phyloP scores from a whole-genome alignment of 1,140 invertebrate species.

The Brachionus sp. region DNA sequence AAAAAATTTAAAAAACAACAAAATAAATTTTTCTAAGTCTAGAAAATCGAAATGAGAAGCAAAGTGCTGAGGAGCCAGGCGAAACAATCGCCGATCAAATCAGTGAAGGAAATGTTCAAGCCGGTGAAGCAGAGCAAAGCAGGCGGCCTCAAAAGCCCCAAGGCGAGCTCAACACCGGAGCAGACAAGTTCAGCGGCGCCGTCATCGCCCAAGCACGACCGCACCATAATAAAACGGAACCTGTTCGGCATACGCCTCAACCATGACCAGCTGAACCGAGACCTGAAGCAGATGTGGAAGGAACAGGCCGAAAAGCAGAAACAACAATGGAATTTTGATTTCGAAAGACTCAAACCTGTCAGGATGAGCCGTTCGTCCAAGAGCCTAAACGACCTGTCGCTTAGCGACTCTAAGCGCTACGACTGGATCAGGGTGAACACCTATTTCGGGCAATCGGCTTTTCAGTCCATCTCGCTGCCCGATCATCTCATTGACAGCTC shows the following conservation, averaged over 20 bases:
- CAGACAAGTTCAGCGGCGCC: background rate
- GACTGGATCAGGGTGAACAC: conserved; percentile 35
- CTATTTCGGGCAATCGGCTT: background rate
- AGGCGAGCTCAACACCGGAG: background rate
- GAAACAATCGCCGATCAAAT: background rate
- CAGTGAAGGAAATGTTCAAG: conserved; percentile 37
- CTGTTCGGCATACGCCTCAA: conserved; percentile 39
- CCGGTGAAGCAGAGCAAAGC: background rate
- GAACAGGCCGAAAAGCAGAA: conserved; percentile 41
- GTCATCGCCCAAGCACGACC: background rate
- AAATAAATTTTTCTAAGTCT: background rate
- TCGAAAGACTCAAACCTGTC: conserved; percentile 23
- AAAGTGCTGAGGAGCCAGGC: background rate
- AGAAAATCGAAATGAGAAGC: conserved; percentile 14
- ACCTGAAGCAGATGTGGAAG: conserved; percentile 21
- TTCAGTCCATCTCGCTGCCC: background rate
- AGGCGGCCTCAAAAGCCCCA: background rate
- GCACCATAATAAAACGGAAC: conserved; percentile 20
- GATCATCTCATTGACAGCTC: background rate
- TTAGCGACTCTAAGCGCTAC: background rate
- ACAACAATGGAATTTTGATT: conserved; percentile 37
- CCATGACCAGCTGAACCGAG: conserved; percentile 39
- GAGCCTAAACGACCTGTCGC: background rate
- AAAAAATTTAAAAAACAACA: background rate
- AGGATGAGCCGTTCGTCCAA: background rate